phyloP scores from a whole-genome alignment of 2,797 vertebrate genomes.

The Hippocampus kuda region DNA sequence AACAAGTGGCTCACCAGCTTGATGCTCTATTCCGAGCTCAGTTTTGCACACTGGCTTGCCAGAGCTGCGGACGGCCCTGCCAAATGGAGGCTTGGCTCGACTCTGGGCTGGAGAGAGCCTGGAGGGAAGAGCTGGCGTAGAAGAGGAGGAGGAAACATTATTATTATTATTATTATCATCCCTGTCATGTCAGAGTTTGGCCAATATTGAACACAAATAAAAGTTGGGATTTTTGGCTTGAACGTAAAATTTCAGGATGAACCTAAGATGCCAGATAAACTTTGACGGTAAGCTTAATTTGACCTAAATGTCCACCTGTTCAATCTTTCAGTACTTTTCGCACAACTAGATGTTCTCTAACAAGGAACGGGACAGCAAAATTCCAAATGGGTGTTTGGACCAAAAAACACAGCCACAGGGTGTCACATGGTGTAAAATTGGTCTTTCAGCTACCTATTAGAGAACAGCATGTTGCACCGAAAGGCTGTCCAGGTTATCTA shows the following conservation, averaged over 20 bases:
- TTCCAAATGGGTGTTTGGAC: too few relatives aligned
- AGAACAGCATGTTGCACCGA: too few relatives aligned
- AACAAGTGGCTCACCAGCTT: conserved; percentile 55
- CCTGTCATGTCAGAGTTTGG: conserved; percentile 3
- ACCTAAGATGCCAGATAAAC: too few relatives aligned
- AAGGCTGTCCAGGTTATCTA: too few relatives aligned
- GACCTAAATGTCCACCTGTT: too few relatives aligned
- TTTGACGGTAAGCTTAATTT: too few relatives aligned
- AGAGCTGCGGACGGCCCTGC: conserved; percentile 40
- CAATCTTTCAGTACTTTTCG: too few relatives aligned
- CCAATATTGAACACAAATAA: neutral
- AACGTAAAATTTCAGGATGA: too few relatives aligned
- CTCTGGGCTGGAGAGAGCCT: conserved; percentile 49
- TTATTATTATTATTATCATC: neutral
- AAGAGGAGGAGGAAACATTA: conserved; percentile 18
- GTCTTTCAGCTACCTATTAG: neutral
- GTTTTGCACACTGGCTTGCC: conserved; percentile 78
- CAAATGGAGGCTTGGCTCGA: conserved; percentile 48
- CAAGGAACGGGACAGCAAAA: too few relatives aligned
- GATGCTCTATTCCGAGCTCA: conserved; percentile 75
- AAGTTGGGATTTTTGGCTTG: neutral
- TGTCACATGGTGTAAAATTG: too few relatives aligned
- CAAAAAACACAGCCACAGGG: too few relatives aligned
- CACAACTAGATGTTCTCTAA: too few relatives aligned
- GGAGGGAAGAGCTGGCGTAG: conserved; percentile 35